Evolutionary conservation across 2,113 vertebrate genomes (phyloP), one percentile per base, ranked within the genome.

Genomic region (Grammomys surdaster): DNA sequence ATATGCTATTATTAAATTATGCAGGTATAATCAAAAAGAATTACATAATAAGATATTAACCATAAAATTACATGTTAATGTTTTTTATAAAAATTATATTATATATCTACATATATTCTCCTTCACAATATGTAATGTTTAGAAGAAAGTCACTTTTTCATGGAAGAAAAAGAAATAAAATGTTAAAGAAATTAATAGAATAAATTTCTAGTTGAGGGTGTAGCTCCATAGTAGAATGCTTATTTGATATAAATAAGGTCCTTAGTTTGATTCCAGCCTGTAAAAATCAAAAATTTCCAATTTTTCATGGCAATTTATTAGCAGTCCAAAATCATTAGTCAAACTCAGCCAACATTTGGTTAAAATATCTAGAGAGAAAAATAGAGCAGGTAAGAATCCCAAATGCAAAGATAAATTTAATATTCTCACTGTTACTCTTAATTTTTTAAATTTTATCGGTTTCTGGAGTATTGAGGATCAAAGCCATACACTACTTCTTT

Each of bases 81-180:
- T 93, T 95, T 70, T 54, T 20, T 31, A 75, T 28, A 87, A 33
- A 40, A 81, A 92, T 70, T 94, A 24, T 69, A 60, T 69, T 73
- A 43, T 56, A 4, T 9, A 78, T 63, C 36, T 82, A 24, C 46
- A 13, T 22, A 20, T 28, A 81, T 56, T 63, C 40, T 88, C 58
- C 31, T 28, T 90, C 40, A 33, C 77, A 14, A 72, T 43, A 4
- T 95, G 13, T 0, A 84, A 20, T 75, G 7, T 36, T 90, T 89
- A 46, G 12, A 93, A 75, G 51, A 19, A 8, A 81, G 5, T 63
- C 33, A 85, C 8, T 84, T 96, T 82, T 87, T 75, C 10, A 17
- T 10, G 5, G 3, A 88, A 8, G 3, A 89, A 93, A 2, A 77
- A 85, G 65, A 69, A 95, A 96, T 89, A 24, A 95, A 95, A 97